Evolutionary conservation across 2,888 invertebrate genomes (phyloP), one percentile per base, ranked within the genome.

Genomic region (Trachelus troglodyta): DNA sequence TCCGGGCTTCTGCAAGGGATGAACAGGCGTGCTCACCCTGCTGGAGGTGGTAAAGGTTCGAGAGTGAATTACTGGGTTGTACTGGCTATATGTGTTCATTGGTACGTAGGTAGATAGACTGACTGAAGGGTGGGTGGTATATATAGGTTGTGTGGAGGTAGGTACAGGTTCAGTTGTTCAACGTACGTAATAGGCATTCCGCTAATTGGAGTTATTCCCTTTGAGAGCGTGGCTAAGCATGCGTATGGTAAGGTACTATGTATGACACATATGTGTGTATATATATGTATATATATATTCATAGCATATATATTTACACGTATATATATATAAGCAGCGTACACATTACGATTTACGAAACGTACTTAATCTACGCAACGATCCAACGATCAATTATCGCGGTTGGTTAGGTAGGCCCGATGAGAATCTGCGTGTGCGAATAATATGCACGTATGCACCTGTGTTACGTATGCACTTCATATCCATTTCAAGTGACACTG

Each of bases 201-300:
- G 80, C 83, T 85, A 84, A 85, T 85, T 85, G 83, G 83, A 84
- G 83, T 83, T 83, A 82, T 84, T 83, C 82, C 82, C 83, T 85
- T 84, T 84, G 83, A 83, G 82, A 82, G 81, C 81, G 80, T 81
- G 82, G 80, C 82, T 81, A 82, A 77, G 76, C 76, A 77, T 73
- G 76, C 79, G 79, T 56, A 56, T 77, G 69, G 30, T 76, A 56
- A 23, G 9, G 23, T 56, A 23, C 6, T 23, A 56, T 56, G 23
- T 56, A 56, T 56, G 40, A 56, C 40, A 56, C 40, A 56, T 56
- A 56, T 9, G 23, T 23, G 6, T 23, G 6, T 23, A 56, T 23
- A 40, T 40, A 40, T 40, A 12, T 40, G 15, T 40, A 40, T 35
- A 40, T 40, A 12, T 40, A 40, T 40, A 40, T 35, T 35, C 35